Evolutionary conservation across 2,797 vertebrate genomes (phyloP).

Genomic region (Hydrocynus forskahlii): DNA sequence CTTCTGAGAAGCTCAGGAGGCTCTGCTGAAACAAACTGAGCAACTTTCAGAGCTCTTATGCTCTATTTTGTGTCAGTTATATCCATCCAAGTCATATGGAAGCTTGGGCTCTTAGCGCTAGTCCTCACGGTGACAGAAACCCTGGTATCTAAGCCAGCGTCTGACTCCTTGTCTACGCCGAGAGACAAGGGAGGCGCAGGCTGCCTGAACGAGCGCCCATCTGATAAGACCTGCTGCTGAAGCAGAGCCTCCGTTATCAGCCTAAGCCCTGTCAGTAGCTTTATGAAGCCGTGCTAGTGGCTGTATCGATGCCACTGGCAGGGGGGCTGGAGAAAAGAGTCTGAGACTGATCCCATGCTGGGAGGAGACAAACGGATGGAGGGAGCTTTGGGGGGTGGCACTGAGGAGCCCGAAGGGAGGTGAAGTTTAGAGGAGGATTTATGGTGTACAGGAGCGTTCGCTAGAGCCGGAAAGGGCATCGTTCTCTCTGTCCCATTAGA

Average conservation of each 20-base stretch:
- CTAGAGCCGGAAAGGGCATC: slow-evolving; percentile 30
- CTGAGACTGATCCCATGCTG: slow-evolving; percentile 38
- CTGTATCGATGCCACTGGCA: slow-evolving; percentile 6
- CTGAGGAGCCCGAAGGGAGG: slow-evolving; percentile 37
- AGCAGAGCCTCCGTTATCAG: slow-evolving; percentile 50
- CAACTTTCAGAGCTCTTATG: neutral
- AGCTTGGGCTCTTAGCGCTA: neutral
- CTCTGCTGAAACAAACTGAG: neutral
- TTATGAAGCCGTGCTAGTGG: slow-evolving; percentile 35
- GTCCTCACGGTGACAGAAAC: slow-evolving; percentile 23
- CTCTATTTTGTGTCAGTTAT: slow-evolving; percentile 1
- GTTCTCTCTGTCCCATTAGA: neutral
- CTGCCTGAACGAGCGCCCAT: slow-evolving; percentile 49
- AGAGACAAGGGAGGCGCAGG: slow-evolving; percentile 18
- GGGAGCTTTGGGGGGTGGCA: slow-evolving; percentile 17
- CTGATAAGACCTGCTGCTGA: slow-evolving; percentile 55
- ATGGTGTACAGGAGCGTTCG: slow-evolving; percentile 35
- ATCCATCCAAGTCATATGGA: neutral
- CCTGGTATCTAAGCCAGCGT: slow-evolving; percentile 31
- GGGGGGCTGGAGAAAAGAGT: slow-evolving; percentile 29
- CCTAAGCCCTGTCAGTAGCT: slow-evolving; percentile 36
- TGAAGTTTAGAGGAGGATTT: slow-evolving; percentile 43
- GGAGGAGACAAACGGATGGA: slow-evolving; percentile 43
- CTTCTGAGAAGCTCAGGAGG: neutral
- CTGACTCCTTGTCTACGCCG: slow-evolving; percentile 5